phyloP scores from a whole-genome alignment of 2,113 vertebrate species.

The Meles meles region DNA sequence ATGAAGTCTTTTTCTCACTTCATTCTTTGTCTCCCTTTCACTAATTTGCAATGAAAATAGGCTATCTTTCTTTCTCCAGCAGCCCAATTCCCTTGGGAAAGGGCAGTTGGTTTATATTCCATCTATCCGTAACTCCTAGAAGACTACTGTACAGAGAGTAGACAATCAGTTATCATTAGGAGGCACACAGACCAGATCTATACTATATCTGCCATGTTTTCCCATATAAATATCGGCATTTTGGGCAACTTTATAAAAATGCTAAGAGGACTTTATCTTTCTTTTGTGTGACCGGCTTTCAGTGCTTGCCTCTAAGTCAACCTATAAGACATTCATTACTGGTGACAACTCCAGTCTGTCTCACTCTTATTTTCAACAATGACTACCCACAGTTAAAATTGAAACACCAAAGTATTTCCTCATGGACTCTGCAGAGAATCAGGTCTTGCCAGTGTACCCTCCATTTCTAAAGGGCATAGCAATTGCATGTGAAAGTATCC shows the following conservation, averaged over 20 bases:
- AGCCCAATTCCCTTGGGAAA: neutral
- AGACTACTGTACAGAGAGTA: neutral
- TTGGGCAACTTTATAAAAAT: neutral
- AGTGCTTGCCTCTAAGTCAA: neutral
- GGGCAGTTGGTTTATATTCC: neutral
- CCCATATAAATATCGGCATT: neutral
- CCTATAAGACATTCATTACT: neutral
- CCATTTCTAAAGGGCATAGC: neutral
- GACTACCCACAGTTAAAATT: neutral
- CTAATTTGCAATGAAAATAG: neutral
- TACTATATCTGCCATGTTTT: neutral
- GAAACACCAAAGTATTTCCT: neutral
- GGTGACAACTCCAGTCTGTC: neutral
- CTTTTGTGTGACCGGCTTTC: neutral
- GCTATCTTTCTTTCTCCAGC: neutral
- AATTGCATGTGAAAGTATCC: neutral
- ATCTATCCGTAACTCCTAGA: neutral
- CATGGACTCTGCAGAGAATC: neutral
- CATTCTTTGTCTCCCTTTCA: neutral
- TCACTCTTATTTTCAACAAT: neutral
- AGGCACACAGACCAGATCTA: neutral
- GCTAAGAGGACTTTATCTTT: neutral
- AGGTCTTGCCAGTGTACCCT: neutral
- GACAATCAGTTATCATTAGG: neutral
- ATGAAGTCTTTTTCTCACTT: neutral